Percentiles rank a stretch among this genome's conserved stretches.
Evolutionary conservation across 2,888 invertebrate genomes (phyloP).

Genomic region (Dicranocentrus wangi): DNA sequence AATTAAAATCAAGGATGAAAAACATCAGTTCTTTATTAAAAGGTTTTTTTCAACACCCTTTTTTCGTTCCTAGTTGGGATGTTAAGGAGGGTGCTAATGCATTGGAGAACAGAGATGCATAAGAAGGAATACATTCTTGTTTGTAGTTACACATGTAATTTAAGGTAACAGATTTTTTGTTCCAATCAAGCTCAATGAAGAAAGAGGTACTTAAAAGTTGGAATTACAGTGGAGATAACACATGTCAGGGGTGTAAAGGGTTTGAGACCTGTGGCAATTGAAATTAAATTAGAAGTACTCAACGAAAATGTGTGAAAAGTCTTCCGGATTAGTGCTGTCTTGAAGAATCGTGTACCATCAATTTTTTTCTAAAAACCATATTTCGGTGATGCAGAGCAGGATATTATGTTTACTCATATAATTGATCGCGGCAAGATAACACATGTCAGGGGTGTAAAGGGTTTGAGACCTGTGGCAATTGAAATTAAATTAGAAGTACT

Average conservation of each 20-base stretch:
- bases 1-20: slow-evolving; percentile 57
- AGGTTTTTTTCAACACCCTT: slow-evolving; percentile 55
- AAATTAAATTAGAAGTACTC: slow-evolving; percentile 53
- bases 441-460: slow-evolving; percentile 24
- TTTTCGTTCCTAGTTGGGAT: slow-evolving; percentile 33
- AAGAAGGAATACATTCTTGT: slow-evolving; percentile 47
- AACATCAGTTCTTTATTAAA: slow-evolving; percentile 59
- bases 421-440: too few species aligned
- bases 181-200: slow-evolving; percentile 23
- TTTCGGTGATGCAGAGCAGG: too few species aligned
- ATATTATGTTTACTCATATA: too few species aligned
- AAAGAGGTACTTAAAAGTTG: slow-evolving; percentile 1
- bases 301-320: slow-evolving; percentile 49
- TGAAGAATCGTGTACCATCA: too few species aligned
- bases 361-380: too few species aligned
- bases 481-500: slow-evolving; percentile 54
- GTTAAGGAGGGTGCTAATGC: slow-evolving; percentile 58
- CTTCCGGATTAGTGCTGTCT: not conserved
- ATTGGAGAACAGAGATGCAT: slow-evolving; percentile 48
- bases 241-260: slow-evolving; percentile 24
- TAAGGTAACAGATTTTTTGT: slow-evolving; percentile 34
- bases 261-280: slow-evolving; percentile 34
- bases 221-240: slow-evolving; percentile 21
- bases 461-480: slow-evolving; percentile 31
- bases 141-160: slow-evolving; percentile 40